Conservation (phyloP, 1,140 invertebrate genomes). For the Cyclina sinensis region DNA sequence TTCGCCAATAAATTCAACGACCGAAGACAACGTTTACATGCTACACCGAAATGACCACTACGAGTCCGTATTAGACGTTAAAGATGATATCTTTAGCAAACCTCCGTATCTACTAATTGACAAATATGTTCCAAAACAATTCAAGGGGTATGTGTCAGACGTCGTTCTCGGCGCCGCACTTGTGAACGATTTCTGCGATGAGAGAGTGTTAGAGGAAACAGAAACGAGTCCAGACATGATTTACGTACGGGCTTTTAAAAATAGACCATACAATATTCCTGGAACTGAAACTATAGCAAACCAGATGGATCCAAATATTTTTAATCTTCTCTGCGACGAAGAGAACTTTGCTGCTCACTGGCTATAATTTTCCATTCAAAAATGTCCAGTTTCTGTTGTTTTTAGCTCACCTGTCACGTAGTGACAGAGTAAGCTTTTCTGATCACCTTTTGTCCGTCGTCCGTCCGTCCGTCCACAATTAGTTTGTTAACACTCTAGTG, state of each 20-base stretch:
- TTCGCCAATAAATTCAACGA: not conserved
- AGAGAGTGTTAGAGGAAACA: too few species aligned
- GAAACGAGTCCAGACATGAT: too few species aligned
- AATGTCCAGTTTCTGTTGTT: conserved; percentile 1
- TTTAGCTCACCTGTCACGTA: too few species aligned
- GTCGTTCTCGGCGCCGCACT: too few species aligned
- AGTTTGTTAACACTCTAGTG: too few species aligned
- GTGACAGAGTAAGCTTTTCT: too few species aligned
- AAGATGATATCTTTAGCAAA: not conserved
- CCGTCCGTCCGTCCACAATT: too few species aligned
- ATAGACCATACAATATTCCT: conserved; percentile 17
- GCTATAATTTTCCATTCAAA: not conserved
- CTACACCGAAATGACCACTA: conserved; percentile 7
- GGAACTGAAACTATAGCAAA: conserved; percentile 11
- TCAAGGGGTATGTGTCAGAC: too few species aligned
- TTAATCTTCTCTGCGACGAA: conserved; percentile 15
- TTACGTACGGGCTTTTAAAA: too few species aligned
- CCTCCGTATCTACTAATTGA: not conserved
- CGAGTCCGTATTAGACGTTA: not conserved
- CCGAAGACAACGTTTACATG: not conserved
- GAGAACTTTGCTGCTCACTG: conserved; percentile 13
- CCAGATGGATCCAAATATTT: conserved; percentile 7
- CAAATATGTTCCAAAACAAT: too few species aligned
- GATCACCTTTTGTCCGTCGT: too few species aligned
- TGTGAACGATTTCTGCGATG: too few species aligned